Conservation (phyloP, 2,888 invertebrate genomes). For the Diplazon laetatorius region DNA sequence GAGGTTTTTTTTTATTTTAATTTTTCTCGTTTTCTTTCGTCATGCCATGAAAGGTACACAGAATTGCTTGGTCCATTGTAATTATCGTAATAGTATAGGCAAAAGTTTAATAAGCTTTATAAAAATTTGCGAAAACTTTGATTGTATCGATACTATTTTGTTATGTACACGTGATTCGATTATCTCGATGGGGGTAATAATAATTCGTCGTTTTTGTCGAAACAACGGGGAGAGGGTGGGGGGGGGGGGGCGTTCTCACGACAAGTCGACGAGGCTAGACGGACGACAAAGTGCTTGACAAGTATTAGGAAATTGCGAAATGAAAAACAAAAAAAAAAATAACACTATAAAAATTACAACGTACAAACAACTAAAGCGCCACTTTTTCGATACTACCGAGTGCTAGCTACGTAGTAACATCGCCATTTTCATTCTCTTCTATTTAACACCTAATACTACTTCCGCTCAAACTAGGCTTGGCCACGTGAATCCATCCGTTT, state of each 20-base stretch:
- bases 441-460: slow-evolving; percentile 74
- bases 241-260: slow-evolving; percentile 43
- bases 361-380: slow-evolving; percentile 81
- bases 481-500: slow-evolving; percentile 67
- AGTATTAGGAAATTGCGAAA: too few relatives aligned
- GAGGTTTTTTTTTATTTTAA: too few relatives aligned
- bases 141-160: slow-evolving; percentile 26
- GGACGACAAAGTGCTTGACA: slow-evolving; percentile 73
- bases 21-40: too few relatives aligned
- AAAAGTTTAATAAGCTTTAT: slow-evolving; percentile 55
- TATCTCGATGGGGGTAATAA: too few relatives aligned
- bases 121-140: slow-evolving; percentile 55
- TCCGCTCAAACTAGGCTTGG: slow-evolving; percentile 75
- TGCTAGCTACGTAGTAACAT: slow-evolving; percentile 78
- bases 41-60: slow-evolving; percentile 60
- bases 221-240: too few relatives aligned
- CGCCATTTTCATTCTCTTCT: slow-evolving; percentile 70
- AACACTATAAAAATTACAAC: slow-evolving; percentile 80
- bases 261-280: slow-evolving; percentile 68
- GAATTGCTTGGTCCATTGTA: slow-evolving; percentile 63
- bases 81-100: slow-evolving; percentile 63
- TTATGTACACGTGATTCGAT: too few relatives aligned
- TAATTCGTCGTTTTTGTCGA: slow-evolving; percentile 13
- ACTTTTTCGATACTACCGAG: slow-evolving; percentile 77
- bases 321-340: too few relatives aligned